A percentile compares a stretch with the other conserved stretches of the same genome.
phyloP scores from a whole-genome alignment of 2,113 vertebrate genomes.

The Microcebus ravelobensis region DNA sequence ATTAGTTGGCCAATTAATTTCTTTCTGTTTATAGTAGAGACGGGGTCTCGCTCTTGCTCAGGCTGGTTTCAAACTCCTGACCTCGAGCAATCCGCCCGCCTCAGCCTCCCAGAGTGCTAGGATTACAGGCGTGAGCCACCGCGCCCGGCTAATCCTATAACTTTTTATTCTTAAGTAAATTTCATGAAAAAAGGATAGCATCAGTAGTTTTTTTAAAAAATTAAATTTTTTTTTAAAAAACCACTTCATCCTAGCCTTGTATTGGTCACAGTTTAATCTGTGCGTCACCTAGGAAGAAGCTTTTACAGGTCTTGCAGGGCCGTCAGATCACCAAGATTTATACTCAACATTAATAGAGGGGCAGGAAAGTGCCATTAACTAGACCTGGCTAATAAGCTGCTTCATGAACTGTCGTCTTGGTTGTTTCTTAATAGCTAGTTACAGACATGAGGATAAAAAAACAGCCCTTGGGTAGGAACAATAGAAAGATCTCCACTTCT shows the following conservation, averaged over 20 bases:
- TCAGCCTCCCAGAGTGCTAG: too few relatives aligned
- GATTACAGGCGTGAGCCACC: too few relatives aligned
- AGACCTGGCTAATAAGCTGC: fast-evolving
- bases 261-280: neutral
- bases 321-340: neutral
- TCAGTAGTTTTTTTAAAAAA: neutral
- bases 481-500: neutral
- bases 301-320: neutral
- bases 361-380: neutral
- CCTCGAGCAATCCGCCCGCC: too few relatives aligned
- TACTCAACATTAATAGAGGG: neutral
- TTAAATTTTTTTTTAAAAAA: neutral
- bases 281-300: neutral
- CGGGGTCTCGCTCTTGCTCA: too few relatives aligned
- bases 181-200: neutral
- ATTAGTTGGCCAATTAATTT: too few relatives aligned
- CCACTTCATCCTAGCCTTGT: neutral
- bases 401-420: neutral
- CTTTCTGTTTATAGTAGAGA: too few relatives aligned
- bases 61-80: too few relatives aligned
- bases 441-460: neutral
- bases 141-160: neutral
- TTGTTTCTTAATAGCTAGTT: neutral
- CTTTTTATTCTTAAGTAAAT: neutral
- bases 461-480: neutral